These are phyloP conservation scores for Leptinotarsa tumamoca DNA, from an alignment of 2,888 invertebrate genomes.

Conservation along the genomic window DNA sequence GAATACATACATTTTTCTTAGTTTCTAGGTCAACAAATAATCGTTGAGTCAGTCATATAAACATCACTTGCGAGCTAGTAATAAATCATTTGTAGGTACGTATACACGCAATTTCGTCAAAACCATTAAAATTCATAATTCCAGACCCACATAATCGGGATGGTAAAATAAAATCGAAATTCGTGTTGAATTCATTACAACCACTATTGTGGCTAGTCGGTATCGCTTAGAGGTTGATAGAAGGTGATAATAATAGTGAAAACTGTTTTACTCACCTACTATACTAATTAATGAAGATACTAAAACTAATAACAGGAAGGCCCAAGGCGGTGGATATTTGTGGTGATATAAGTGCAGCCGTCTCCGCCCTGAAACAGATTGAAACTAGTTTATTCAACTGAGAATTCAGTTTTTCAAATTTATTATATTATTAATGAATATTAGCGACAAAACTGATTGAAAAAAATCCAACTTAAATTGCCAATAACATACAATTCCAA, in stretches of 20 bases:
- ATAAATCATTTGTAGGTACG: slow-evolving; percentile 13
- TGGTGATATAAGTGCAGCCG: slow-evolving; percentile 62
- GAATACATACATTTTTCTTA: not conserved
- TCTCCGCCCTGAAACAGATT: slow-evolving; percentile 64
- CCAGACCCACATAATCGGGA: slow-evolving; percentile 20
- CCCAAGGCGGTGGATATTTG: slow-evolving; percentile 65
- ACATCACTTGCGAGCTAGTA: not conserved
- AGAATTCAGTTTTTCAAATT: not conserved
- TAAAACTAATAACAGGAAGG: slow-evolving; percentile 65
- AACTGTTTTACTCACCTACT: slow-evolving; percentile 62
- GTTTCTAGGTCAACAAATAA: slow-evolving; percentile 20
- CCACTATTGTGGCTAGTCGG: not conserved
- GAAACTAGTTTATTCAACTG: not conserved
- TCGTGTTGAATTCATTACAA: slow-evolving; percentile 6
- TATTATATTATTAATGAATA: no score
- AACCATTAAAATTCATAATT: slow-evolving; percentile 21
- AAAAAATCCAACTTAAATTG: no score
- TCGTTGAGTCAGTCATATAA: not conserved
- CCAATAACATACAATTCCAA: no score
- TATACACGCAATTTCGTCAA: slow-evolving; percentile 13
- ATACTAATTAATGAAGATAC: slow-evolving; percentile 65
- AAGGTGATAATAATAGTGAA: not conserved
- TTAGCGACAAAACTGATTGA: no score
- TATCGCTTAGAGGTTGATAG: not conserved
- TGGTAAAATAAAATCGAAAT: not conserved